Conservation (phyloP, 2,797 vertebrate genomes). For the Petrocephalus schoutedeni region DNA sequence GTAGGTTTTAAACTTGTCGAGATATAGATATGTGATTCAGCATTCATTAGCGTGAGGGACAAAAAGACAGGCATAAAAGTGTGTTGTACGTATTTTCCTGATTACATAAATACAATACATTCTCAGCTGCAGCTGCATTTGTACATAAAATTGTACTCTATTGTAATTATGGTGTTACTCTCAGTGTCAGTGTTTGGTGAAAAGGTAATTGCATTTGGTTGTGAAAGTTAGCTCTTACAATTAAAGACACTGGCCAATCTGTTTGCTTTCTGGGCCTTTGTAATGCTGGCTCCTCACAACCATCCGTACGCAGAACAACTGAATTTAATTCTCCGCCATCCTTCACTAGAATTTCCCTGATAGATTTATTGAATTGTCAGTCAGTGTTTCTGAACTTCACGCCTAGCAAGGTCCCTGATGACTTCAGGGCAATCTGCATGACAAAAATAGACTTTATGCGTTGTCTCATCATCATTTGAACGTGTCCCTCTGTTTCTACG, state of each 20-base stretch:
- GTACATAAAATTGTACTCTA: neutral
- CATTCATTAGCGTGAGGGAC: constrained; percentile 59
- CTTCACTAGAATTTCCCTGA: neutral
- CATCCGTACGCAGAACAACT: neutral
- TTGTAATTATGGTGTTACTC: neutral
- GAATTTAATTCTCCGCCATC: neutral
- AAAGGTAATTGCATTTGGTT: neutral
- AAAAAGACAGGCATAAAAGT: constrained; percentile 65
- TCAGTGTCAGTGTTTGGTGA: neutral
- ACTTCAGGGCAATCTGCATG: neutral
- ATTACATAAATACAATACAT: constrained; percentile 26
- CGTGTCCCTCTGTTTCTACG: neutral
- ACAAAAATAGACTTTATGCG: neutral
- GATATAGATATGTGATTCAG: constrained; percentile 60
- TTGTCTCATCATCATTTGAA: neutral
- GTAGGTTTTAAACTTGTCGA: constrained; percentile 64
- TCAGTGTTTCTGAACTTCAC: neutral
- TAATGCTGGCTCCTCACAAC: neutral
- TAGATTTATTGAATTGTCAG: neutral
- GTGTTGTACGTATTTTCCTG: constrained; percentile 38
- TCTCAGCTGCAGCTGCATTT: constrained; percentile 6
- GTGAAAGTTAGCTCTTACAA: neutral
- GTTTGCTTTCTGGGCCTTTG: neutral
- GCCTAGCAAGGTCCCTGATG: neutral
- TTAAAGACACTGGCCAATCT: neutral